Evolutionary conservation across 2,888 invertebrate species (phyloP), one percentile per base, ranked within the genome.

Genomic region (Pyrrhia umbra): DNA sequence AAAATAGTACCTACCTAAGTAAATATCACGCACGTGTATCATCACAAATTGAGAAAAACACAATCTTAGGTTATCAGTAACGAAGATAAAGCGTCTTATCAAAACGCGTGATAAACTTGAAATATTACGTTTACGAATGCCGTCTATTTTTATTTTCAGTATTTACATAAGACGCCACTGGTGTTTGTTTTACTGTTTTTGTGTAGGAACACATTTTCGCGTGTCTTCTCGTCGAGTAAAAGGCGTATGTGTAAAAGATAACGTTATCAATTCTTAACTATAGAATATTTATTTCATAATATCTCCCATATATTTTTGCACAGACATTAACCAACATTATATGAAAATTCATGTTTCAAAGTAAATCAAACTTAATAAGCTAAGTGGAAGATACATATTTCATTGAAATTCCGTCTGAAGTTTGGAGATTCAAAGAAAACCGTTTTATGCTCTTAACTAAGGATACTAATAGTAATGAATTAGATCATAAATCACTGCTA

Each of bases 51-150:
- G 34, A 21, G 15, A 46, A 52, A 62, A 39, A 37, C 9, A 15
- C 20, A 34, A 52, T 59, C 59, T 54, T 18, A 56, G 18, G 39
- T 55, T 54, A 65, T 70, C 79, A 80, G 46, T 37, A 50, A 45
- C 23, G 20, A 18, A 65, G 77, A 80, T 72, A 75, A 69, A 21
- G 40, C 23, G 15, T 37, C 54, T 79, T 81, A 81, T 80, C 80
- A 64, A 18, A 54, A 45, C 56, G 23, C 6, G 45, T 47, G 67
- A 81, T 71, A 68, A 75, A 81, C 81, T 81, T 79, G 74, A 77
- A 81, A 67, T 59, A 45, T 34, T 49, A 71, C 71, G 68, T 72
- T 57, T 56, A 70, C 65, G 64, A 57, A 54, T 21, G 49, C 18
- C 39, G 52, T 70, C 69, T 79, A 81, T 79, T 79, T 81, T 63